phyloP scores from a whole-genome alignment of 2,797 vertebrate species.

The Oreonectes daqikongensis region DNA sequence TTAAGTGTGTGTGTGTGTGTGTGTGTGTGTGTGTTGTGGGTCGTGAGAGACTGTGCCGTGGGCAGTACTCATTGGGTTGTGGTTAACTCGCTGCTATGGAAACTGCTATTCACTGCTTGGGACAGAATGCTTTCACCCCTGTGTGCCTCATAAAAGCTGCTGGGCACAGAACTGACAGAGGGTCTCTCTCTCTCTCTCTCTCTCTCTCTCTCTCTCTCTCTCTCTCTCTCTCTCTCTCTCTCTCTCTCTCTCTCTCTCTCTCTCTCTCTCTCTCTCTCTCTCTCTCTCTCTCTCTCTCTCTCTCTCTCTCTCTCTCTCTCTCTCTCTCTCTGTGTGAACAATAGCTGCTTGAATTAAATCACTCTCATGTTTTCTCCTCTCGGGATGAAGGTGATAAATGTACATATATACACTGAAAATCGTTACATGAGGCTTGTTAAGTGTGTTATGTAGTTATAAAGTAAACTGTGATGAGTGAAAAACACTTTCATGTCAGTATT shows the following conservation, averaged over 20 bases:
- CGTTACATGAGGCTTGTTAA: neutral
- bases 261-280: constrained; percentile 1
- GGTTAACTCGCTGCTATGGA: constrained; percentile 87
- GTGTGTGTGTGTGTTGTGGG: constrained; percentile 64
- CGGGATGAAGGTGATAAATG: neutral
- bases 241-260: constrained; percentile 71
- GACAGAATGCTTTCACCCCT: constrained; percentile 88
- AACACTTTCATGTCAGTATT: neutral
- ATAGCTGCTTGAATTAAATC: neutral
- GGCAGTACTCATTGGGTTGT: constrained; percentile 84
- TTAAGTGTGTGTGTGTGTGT: constrained; percentile 12
- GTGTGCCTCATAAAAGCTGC: constrained; percentile 85
- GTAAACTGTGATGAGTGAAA: neutral
- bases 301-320: no score
- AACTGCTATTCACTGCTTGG: constrained; percentile 83
- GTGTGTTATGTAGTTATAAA: neutral
- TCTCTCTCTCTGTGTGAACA: constrained; percentile 17
- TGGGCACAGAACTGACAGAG: constrained; percentile 76
- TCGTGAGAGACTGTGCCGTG: constrained; percentile 78
- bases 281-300: no score
- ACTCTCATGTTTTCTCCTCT: neutral
- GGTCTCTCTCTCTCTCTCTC: no score
- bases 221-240: constrained; percentile 35
- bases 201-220: neutral
- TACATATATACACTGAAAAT: neutral